These are phyloP conservation scores for Harmothoe impar DNA, from an alignment of 2,888 invertebrate genomes.

Conservation along the genomic window DNA sequence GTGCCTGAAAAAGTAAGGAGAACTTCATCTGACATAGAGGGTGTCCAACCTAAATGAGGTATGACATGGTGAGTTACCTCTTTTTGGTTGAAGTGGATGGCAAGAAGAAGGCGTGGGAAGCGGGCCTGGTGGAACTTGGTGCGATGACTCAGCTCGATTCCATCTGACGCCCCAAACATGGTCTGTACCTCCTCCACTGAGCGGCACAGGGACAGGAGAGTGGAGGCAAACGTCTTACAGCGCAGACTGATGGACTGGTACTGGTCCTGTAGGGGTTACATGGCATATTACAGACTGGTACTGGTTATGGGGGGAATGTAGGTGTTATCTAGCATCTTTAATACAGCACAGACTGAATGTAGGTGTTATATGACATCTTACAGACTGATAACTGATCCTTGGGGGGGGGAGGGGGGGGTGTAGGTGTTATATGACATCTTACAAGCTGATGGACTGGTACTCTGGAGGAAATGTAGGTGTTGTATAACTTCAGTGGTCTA, in stretches of 20 bases:
- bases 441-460: too few species aligned
- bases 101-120: slow-evolving; percentile 58
- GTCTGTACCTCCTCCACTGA: slow-evolving; percentile 43
- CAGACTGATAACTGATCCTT: too few species aligned
- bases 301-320: not conserved
- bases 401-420: too few species aligned
- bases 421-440: too few species aligned
- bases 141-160: slow-evolving; percentile 48
- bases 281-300: not conserved
- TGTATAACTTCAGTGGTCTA: too few species aligned
- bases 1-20: too few species aligned
- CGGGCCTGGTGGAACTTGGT: slow-evolving; percentile 20
- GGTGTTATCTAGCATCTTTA: too few species aligned
- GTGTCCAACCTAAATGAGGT: too few species aligned
- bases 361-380: too few species aligned
- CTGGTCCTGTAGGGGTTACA: not conserved
- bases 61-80: slow-evolving; percentile 36
- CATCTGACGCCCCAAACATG: not conserved
- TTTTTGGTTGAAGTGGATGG: slow-evolving; percentile 61
- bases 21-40: too few species aligned
- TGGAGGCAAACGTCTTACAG: slow-evolving; percentile 46
- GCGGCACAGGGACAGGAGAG: slow-evolving; percentile 43
- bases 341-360: too few species aligned
- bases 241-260: slow-evolving; percentile 16
- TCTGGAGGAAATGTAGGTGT: too few species aligned